Conservation (phyloP, 2,888 invertebrate species). For the Nemotelus nigrinus region DNA sequence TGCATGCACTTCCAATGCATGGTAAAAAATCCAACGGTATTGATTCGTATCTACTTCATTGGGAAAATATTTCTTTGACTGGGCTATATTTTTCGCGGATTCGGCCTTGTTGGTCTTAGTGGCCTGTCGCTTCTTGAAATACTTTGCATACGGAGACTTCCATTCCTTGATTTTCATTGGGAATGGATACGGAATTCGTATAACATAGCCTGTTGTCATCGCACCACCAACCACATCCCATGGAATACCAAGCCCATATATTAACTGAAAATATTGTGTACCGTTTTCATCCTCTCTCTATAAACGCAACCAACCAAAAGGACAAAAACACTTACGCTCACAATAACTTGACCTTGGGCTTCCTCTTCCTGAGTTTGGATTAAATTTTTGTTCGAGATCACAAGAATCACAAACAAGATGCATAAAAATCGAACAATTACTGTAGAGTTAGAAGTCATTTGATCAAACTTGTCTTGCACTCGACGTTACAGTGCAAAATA, state of each 20-base stretch:
- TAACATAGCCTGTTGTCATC: constrained; percentile 32
- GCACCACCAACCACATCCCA: constrained; percentile 36
- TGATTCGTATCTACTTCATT: constrained; percentile 2
- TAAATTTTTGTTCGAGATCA: not conserved
- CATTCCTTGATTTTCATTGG: constrained; percentile 38
- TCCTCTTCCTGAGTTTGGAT: constrained; percentile 27
- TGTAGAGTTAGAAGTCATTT: not conserved
- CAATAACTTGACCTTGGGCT: not conserved
- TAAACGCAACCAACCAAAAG: not conserved
- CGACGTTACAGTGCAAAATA: too few relatives aligned
- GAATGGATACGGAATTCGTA: constrained; percentile 17
- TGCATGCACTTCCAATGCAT: constrained; percentile 70
- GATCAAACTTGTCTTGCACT: too few relatives aligned
- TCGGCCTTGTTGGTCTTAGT: not conserved
- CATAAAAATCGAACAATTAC: not conserved
- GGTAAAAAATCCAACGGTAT: constrained; percentile 75
- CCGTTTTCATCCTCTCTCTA: not conserved
- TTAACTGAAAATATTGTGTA: constrained; percentile 8
- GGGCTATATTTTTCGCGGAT: not conserved
- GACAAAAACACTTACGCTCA: constrained; percentile 17
- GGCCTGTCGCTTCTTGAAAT: constrained; percentile 18
- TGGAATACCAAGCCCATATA: constrained; percentile 35
- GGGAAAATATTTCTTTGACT: not conserved
- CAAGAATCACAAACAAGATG: not conserved
- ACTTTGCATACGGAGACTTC: constrained; percentile 26